Conservation (phyloP, 1,140 invertebrate genomes). For the Ostrea denselamellosa region DNA sequence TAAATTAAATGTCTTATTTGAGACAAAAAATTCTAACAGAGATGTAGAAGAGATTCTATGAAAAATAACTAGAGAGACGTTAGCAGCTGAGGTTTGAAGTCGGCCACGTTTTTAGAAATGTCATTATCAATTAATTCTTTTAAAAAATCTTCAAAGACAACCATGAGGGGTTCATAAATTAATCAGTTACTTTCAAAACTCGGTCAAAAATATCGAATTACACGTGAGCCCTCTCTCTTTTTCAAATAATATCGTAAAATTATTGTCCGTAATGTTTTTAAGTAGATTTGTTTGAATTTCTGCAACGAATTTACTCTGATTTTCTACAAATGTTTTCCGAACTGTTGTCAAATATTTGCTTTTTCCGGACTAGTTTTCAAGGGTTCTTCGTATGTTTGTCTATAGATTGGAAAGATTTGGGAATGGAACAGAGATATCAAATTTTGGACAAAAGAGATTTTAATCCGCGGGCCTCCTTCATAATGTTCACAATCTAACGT, state of each 20-base stretch:
- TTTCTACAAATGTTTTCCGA: constrained; percentile 21
- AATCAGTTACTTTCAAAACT: constrained; percentile 34
- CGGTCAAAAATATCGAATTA: constrained; percentile 25
- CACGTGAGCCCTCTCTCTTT: not conserved
- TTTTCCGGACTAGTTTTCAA: constrained; percentile 12
- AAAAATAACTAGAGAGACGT: not conserved
- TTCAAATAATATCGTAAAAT: not conserved
- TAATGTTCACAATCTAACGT: not conserved
- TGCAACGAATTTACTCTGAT: constrained; percentile 8
- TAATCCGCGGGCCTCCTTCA: not conserved
- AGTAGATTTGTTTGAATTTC: not conserved
- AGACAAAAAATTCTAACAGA: not conserved
- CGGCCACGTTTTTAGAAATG: not conserved
- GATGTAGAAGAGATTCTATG: not conserved
- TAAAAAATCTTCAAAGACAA: constrained; percentile 8
- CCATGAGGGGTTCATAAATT: not conserved
- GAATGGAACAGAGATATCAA: constrained; percentile 25
- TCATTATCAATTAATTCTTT: constrained; percentile 37
- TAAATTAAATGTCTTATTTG: not conserved
- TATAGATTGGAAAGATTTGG: not conserved
- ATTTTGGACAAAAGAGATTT: constrained; percentile 33
- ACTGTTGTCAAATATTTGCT: constrained; percentile 13
- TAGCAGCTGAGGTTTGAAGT: not conserved
- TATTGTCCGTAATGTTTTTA: not conserved
- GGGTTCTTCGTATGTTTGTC: not conserved